Conservation (phyloP, 2,888 invertebrate genomes). For the Terebella lapidaria region DNA sequence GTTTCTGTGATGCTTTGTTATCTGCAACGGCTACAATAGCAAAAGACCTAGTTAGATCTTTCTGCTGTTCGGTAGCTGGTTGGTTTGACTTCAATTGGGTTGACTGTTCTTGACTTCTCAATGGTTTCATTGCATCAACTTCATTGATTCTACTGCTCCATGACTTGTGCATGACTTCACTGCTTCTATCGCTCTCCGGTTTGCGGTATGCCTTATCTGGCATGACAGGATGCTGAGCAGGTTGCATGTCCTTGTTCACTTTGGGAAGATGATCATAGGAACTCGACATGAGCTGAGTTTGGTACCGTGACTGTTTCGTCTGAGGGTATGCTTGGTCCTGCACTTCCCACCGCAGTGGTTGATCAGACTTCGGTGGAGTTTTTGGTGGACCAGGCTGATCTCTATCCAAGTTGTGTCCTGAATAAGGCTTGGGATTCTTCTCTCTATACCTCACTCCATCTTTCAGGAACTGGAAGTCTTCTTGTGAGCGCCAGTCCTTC, state of each 20-base stretch:
- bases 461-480: constrained; percentile 1
- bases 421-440: neutral
- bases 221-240: neutral
- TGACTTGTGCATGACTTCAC: neutral
- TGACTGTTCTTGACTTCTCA: neutral
- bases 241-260: neutral
- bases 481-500: neutral
- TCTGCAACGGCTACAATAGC: neutral
- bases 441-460: neutral
- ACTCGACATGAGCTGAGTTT: neutral
- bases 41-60: neutral
- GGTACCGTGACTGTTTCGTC: neutral
- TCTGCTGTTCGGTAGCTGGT: neutral
- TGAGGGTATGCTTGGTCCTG: no score
- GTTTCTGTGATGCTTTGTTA: neutral
- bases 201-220: neutral
- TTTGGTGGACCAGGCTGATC: neutral
- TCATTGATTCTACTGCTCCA: neutral
- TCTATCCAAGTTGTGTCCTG: neutral
- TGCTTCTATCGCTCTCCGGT: neutral
- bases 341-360: neutral
- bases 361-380: neutral
- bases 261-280: neutral
- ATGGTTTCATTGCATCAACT: neutral
- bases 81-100: neutral